Conservation (phyloP, 92 coral and sea anemone genomes). For the Zoanthus sansibaricus region DNA sequence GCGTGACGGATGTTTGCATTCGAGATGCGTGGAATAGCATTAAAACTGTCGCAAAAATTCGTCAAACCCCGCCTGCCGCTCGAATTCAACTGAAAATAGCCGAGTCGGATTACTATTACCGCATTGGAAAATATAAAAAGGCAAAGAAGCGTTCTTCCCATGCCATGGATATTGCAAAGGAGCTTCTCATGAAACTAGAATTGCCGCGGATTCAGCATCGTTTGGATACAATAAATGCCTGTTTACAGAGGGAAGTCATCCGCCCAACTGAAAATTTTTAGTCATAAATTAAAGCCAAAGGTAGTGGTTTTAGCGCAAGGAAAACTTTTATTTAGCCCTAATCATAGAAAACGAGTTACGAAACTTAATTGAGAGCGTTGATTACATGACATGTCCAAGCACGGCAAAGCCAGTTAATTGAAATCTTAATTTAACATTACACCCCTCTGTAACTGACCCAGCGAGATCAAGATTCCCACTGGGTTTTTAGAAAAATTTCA, state of each 20-base stretch:
- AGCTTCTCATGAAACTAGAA: constrained; percentile 3
- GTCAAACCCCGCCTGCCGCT: constrained; percentile 9
- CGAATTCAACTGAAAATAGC: constrained; percentile 10
- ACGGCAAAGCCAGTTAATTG: no score
- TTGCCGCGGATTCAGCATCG: constrained; percentile 1
- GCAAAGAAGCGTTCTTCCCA: not conserved
- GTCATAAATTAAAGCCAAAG: not conserved
- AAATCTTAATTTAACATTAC: no score
- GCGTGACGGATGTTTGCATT: not conserved
- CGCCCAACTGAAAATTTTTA: not conserved
- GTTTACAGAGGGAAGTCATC: not conserved
- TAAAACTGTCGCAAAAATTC: not conserved
- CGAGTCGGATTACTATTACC: not conserved
- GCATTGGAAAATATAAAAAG: not conserved
- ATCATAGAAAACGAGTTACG: no score
- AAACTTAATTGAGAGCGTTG: no score
- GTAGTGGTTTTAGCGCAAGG: no score
- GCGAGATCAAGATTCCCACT: no score
- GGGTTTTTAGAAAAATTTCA: no score
- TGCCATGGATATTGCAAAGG: not conserved
- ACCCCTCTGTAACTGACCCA: no score
- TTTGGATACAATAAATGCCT: not conserved
- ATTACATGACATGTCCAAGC: no score
- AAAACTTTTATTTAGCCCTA: no score
- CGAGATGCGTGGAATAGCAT: constrained; percentile 11